Evolutionary conservation across 2,113 vertebrate species (phyloP).

Genomic region (Triplophysa dalaica): DNA sequence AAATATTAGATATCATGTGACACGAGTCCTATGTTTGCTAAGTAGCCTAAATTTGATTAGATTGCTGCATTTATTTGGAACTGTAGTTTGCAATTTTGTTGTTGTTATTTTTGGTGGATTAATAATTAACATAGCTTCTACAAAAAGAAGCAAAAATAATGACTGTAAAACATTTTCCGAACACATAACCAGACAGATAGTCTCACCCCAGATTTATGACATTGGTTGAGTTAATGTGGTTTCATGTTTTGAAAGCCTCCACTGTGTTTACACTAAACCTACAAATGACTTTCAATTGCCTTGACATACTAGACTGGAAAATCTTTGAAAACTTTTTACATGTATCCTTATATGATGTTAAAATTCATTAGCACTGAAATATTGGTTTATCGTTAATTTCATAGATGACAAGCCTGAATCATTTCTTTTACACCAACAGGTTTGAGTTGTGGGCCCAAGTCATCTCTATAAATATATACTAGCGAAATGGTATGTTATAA

Average conservation of each 20-base stretch:
- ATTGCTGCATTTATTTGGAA: too few relatives aligned
- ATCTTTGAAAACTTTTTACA: too few relatives aligned
- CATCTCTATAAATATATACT: background rate
- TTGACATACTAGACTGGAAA: too few relatives aligned
- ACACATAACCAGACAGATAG: too few relatives aligned
- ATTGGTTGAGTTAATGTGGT: background rate
- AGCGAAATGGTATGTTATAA: slow-evolving; percentile 28
- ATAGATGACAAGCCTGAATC: background rate
- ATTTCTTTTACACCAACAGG: slow-evolving; percentile 33
- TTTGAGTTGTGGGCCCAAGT: background rate
- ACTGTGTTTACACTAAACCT: background rate
- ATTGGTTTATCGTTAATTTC: background rate
- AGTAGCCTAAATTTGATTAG: too few relatives aligned
- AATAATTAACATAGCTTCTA: background rate
- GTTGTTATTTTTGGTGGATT: background rate
- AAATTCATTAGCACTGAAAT: background rate
- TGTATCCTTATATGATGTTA: background rate
- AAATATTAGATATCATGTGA: background rate
- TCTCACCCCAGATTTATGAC: background rate
- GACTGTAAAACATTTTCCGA: too few relatives aligned
- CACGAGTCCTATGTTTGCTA: background rate
- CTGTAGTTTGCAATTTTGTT: background rate
- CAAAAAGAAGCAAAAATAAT: too few relatives aligned
- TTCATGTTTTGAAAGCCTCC: background rate
- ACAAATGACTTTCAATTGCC: too few relatives aligned